A percentile compares a stretch with the other conserved stretches of the same genome.
Evolutionary conservation across 2,113 vertebrate species (phyloP).

Genomic region (Pluvialis apricaria): DNA sequence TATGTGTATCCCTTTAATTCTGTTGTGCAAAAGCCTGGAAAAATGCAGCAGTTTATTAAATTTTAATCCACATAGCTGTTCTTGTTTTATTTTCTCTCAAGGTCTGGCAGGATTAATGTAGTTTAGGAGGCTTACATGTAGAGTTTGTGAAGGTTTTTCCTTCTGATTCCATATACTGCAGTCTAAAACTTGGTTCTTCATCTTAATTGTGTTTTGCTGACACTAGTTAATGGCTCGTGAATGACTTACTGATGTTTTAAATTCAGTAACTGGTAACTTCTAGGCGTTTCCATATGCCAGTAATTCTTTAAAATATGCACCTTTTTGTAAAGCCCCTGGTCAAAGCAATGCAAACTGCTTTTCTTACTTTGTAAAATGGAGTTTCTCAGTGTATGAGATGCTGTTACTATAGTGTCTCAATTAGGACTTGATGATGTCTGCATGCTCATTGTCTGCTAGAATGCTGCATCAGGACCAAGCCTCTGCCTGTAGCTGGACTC

Average conservation of each 20-base stretch:
- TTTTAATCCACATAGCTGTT: not conserved
- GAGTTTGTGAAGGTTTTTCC: not conserved
- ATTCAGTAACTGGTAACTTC: not conserved
- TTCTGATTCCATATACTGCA: fast-evolving
- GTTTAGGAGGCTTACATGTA: not conserved
- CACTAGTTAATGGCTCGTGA: not conserved
- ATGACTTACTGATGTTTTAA: not conserved
- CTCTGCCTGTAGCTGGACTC: not conserved
- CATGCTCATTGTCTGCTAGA: not conserved
- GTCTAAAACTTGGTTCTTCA: not conserved
- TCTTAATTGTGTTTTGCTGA: not conserved
- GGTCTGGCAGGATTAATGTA: not conserved
- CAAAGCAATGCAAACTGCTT: not conserved
- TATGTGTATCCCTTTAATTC: not conserved
- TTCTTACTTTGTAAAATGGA: not conserved
- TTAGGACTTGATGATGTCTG: not conserved
- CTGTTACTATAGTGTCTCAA: not conserved
- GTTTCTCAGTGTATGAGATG: not conserved
- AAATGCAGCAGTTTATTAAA: not conserved
- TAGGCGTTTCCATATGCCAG: not conserved
- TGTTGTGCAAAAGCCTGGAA: not conserved
- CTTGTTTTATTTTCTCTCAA: not conserved
- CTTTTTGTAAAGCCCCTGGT: not conserved
- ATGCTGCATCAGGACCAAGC: not conserved
- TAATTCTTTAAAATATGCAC: fast-evolving